Conservation (phyloP, 2,888 invertebrate species). For the Magallana nippona region DNA sequence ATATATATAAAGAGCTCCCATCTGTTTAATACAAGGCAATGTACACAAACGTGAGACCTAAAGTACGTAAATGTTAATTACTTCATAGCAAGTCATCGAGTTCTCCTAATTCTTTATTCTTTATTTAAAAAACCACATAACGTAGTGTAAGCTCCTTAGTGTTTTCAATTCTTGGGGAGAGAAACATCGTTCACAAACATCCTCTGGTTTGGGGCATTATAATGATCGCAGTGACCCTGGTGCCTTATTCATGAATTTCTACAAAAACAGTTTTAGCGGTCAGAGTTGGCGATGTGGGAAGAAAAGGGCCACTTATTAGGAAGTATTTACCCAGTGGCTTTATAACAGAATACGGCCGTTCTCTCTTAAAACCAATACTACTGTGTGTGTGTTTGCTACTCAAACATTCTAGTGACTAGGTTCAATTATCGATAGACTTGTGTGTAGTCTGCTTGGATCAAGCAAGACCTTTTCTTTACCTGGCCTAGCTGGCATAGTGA, state of each 20-base stretch:
- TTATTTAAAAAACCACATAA: slow-evolving; percentile 1
- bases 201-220: not conserved
- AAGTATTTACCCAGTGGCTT: slow-evolving; percentile 31
- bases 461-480: not conserved
- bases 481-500: not conserved
- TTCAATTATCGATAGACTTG: slow-evolving; percentile 27
- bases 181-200: not conserved
- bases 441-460: not conserved
- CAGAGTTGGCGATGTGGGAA: not conserved
- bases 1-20: not conserved
- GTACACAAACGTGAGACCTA: not conserved
- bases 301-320: slow-evolving; percentile 3
- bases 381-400: slow-evolving; percentile 1
- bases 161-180: not conserved
- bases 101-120: not conserved
- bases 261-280: not conserved
- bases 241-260: not conserved
- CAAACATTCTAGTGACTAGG: slow-evolving; percentile 12
- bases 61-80: not conserved
- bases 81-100: not conserved
- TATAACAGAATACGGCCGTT: not conserved
- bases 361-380: slow-evolving; percentile 7
- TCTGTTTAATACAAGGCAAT: not conserved
- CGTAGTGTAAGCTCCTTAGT: not conserved
- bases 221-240: not conserved